A percentile compares a stretch with the other conserved stretches of the same genome.
Conservation (phyloP, 2,888 invertebrate species). For the Lasioglossum villosulum region DNA sequence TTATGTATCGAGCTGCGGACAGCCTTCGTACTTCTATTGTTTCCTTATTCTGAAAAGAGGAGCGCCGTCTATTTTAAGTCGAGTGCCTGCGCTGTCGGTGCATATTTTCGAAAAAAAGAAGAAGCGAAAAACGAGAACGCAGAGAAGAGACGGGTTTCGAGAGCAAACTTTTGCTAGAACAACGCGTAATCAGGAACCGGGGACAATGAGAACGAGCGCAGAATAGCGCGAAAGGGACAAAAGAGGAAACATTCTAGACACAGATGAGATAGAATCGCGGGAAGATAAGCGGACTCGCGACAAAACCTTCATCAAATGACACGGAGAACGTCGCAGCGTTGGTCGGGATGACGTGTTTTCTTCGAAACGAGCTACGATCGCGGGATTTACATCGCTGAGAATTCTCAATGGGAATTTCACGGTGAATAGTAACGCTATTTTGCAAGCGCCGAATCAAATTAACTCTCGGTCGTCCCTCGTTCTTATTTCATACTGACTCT, state of each 20-base stretch:
- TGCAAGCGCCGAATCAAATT: neutral
- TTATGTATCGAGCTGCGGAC: conserved; percentile 40
- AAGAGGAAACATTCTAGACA: conserved; percentile 7
- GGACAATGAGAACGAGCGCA: conserved; percentile 13
- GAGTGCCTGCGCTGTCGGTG: conserved; percentile 22
- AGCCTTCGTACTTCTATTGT: conserved; percentile 57
- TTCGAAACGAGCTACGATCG: conserved; percentile 28
- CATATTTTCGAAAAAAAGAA: neutral
- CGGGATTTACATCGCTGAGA: neutral
- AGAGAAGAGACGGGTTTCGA: neutral
- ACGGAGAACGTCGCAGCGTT: neutral
- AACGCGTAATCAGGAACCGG: conserved; percentile 7
- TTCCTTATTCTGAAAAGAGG: conserved; percentile 42
- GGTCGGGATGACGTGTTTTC: conserved; percentile 4
- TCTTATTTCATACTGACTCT: neutral
- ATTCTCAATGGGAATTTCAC: neutral
- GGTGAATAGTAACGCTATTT: neutral
- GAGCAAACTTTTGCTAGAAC: conserved; percentile 14
- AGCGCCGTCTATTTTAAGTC: conserved; percentile 41
- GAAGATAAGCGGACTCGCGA: conserved; percentile 6
- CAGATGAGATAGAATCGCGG: conserved; percentile 3
- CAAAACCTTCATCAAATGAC: neutral
- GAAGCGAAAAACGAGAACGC: neutral
- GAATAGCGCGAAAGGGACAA: conserved; percentile 13
- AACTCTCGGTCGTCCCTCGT: neutral